phyloP scores from a whole-genome alignment of 2,113 vertebrate genomes.

The Hiodon tergisus region DNA sequence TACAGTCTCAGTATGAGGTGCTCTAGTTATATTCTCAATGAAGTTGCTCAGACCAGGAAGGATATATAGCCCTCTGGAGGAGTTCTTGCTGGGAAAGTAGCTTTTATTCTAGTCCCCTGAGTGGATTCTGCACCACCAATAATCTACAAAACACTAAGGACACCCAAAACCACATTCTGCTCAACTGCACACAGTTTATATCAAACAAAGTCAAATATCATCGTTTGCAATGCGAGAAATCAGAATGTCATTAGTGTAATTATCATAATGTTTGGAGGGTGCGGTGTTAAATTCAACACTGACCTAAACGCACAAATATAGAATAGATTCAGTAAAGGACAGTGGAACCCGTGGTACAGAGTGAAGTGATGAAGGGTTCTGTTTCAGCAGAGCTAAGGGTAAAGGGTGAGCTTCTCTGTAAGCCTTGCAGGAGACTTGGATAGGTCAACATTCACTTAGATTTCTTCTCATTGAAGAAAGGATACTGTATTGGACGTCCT shows the following conservation, averaged over 20 bases:
- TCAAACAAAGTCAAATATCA: neutral
- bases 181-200: too few relatives aligned
- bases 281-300: too few relatives aligned
- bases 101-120: neutral
- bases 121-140: neutral
- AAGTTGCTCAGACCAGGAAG: constrained; percentile 14
- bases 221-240: too few relatives aligned
- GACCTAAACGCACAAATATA: neutral
- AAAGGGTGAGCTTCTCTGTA: too few relatives aligned
- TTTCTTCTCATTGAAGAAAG: constrained; percentile 37
- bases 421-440: constrained; percentile 16
- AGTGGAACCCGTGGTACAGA: too few relatives aligned
- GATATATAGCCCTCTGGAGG: constrained; percentile 2
- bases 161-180: neutral
- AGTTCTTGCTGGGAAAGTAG: constrained; percentile 5
- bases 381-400: too few relatives aligned
- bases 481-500: constrained; percentile 33
- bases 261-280: too few relatives aligned
- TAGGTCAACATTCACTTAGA: constrained; percentile 36
- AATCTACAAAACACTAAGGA: neutral
- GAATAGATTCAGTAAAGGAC: too few relatives aligned
- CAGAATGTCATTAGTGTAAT: too few relatives aligned
- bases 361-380: too few relatives aligned
- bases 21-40: constrained; percentile 20
- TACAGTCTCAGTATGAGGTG: neutral